Base-by-base conservation (phyloP, 2,797 vertebrate species). In the Sebastes itinus region DNA sequence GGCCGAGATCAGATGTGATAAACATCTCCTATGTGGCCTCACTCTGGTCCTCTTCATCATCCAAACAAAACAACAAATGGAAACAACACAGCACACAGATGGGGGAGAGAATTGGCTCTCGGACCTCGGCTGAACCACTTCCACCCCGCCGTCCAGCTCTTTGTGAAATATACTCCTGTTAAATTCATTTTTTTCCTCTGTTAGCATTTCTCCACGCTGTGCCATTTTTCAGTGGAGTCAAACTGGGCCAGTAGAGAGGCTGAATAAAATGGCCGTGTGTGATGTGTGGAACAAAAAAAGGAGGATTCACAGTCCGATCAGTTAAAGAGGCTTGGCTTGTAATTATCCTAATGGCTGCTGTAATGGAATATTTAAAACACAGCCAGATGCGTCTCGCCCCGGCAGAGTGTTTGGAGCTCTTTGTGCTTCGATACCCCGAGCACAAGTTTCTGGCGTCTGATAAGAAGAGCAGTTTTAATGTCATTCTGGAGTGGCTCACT, bases 281-380 rank as follows among this genome's bases (percentile, higher is more conserved):
- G 49, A 38, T 38, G 18, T 1, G 42, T 74, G 64, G 61, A 79
- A 70, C 32, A 46, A 60, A 73, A 38, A 72, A 27, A 49, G 28
- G 28, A 7, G 33, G 72, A 20, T 18, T 77, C 35, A 1, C 66
- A 62, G 72, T 72, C 13, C 1, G 72, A 79, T 79, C 64, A 33
- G 84, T 72, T 35, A 33, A 42, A 77, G 62, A 78, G 75, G 61
- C 60, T 27, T 27, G 55, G 20, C 55, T 22, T 78, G 67, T 87
- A 82, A 86, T 90, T 83, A 83, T 83, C 72, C 77, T 84, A 86
- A 86, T 83, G 83, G 75, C 27, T 87, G 20, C 75, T 74, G 1
- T 82, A 86, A 87, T 85, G 83, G 84, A 77, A 78, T 75, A 83
- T 87, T 83, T 78, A 60, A 86, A 87, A 35, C 82, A 30, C 52